Conservation (phyloP, 2,113 vertebrate species). For the Dipodomys spectabilis region DNA sequence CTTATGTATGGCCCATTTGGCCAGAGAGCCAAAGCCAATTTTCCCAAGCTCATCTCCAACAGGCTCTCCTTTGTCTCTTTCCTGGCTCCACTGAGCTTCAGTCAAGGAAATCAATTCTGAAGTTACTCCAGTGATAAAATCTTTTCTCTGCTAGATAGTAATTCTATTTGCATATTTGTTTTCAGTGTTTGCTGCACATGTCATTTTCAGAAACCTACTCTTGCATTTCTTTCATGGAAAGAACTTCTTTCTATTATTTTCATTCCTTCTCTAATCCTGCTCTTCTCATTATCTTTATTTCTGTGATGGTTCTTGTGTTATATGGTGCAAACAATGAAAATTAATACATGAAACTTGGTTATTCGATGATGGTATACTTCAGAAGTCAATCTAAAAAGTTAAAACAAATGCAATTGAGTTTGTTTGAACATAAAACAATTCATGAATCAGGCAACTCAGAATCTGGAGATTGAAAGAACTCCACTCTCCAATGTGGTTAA, state of each 20-base stretch:
- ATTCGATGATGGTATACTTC: background rate
- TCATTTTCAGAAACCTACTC: slow-evolving; percentile 49
- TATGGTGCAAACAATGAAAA: slow-evolving; percentile 22
- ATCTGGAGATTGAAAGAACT: background rate
- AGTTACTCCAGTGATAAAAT: slow-evolving; percentile 73
- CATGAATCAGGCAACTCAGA: background rate
- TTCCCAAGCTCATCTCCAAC: slow-evolving; percentile 71
- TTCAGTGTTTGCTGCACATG: background rate
- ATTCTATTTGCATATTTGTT: slow-evolving; percentile 58
- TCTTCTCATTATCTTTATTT: slow-evolving; percentile 3
- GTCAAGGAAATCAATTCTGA: slow-evolving; percentile 65
- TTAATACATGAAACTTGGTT: slow-evolving; percentile 37
- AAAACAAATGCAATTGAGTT: background rate
- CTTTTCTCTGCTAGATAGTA: slow-evolving; percentile 34
- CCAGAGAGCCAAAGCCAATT: slow-evolving; percentile 70
- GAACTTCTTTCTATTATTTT: slow-evolving; percentile 39
- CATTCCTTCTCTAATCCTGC: background rate
- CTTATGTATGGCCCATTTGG: slow-evolving; percentile 55
- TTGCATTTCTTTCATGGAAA: slow-evolving; percentile 27
- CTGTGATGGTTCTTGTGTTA: background rate
- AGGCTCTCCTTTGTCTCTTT: slow-evolving; percentile 62
- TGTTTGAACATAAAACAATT: background rate
- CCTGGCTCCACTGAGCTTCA: slow-evolving; percentile 59
- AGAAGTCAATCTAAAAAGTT: background rate
- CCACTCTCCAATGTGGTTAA: no score